Evolutionary conservation across 2,113 vertebrate species (phyloP).

Genomic region (Semicossyphus pulcher): DNA sequence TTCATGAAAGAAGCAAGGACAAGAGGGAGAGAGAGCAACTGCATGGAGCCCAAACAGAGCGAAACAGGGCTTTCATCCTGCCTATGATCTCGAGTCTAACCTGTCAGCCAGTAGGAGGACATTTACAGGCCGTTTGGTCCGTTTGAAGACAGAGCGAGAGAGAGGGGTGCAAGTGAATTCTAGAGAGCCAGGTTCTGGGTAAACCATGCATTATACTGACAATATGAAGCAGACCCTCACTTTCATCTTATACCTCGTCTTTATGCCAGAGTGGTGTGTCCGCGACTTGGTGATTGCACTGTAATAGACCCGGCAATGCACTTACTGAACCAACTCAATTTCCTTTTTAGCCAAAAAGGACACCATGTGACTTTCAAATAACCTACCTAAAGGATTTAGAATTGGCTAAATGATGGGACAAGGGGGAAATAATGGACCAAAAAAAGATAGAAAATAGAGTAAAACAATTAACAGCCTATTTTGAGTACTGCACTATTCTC

Average conservation of each 20-base stretch:
- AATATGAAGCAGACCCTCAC: slow-evolving; percentile 12
- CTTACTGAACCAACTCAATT: neutral
- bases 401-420: too few species aligned
- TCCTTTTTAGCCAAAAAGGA: neutral
- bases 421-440: neutral
- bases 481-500: neutral
- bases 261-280: neutral
- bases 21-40: slow-evolving; percentile 12
- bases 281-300: slow-evolving; percentile 3
- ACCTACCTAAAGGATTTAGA: neutral
- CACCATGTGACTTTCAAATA: neutral
- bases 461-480: slow-evolving; percentile 13
- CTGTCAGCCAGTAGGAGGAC: slow-evolving; percentile 49
- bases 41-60: slow-evolving; percentile 1
- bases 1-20: slow-evolving; percentile 37
- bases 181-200: neutral
- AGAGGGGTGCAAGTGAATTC: neutral
- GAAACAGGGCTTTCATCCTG: slow-evolving; percentile 38
- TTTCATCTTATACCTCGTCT: neutral
- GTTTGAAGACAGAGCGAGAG: slow-evolving; percentile 40
- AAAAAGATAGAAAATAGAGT: neutral
- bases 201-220: slow-evolving; percentile 16
- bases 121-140: slow-evolving; percentile 38
- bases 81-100: slow-evolving; percentile 50
- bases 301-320: neutral